A percentile compares a stretch with the other conserved stretches of the same genome.
These are phyloP conservation scores for Mellivora capensis DNA, from an alignment of 2,113 vertebrate genomes.

Conservation along the genomic window DNA sequence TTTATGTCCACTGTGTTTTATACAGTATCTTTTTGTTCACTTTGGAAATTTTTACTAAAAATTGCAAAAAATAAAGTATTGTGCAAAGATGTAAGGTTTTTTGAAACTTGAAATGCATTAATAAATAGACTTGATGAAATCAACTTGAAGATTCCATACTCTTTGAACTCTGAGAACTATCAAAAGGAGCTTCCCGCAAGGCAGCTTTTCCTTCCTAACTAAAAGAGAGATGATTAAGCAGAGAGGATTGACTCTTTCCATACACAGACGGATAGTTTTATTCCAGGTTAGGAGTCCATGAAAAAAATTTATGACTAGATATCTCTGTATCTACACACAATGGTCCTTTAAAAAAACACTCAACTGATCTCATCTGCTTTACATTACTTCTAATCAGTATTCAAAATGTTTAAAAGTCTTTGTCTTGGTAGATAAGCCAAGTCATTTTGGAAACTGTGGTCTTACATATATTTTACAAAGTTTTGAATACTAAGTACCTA, in stretches of 20 bases:
- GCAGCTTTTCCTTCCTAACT: background rate
- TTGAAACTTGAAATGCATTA: constrained; percentile 98
- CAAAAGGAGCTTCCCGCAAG: background rate
- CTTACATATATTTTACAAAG: background rate
- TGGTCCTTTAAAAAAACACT: background rate
- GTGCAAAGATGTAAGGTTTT: constrained; percentile 93
- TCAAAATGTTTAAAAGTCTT: background rate
- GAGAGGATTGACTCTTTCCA: background rate
- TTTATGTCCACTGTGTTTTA: constrained; percentile 95
- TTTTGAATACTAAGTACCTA: constrained; percentile 1
- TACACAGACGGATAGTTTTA: background rate
- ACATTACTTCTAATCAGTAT: background rate
- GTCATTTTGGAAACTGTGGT: background rate
- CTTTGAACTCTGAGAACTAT: constrained; percentile 56
- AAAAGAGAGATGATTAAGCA: background rate
- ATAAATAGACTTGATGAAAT: constrained; percentile 94
- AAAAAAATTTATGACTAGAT: background rate
- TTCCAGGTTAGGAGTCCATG: background rate
- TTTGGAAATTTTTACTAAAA: constrained; percentile 94
- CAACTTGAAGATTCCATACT: constrained; percentile 78
- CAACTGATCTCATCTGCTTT: background rate
- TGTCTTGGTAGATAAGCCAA: background rate
- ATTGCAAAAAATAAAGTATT: constrained; percentile 93
- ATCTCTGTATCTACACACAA: background rate
- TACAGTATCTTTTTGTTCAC: constrained; percentile 91